Conservation (phyloP, 2,888 invertebrate species). For the Zootermopsis nevadensis region DNA sequence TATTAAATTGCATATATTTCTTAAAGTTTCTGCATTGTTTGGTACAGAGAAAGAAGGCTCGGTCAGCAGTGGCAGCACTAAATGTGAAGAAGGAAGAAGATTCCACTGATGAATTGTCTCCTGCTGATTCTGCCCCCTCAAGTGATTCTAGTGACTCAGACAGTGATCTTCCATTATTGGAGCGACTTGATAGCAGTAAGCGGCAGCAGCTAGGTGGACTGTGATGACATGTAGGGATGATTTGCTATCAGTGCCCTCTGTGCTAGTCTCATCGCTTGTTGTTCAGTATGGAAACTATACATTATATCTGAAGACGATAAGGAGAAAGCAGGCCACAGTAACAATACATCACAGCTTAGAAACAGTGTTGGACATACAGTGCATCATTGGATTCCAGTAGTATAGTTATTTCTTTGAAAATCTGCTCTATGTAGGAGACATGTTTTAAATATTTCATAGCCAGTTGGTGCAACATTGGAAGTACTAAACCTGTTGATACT, state of each 20-base stretch:
- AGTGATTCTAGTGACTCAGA: conserved; percentile 55
- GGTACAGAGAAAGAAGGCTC: conserved; percentile 24
- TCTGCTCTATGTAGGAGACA: background rate
- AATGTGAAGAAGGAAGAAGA: background rate
- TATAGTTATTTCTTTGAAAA: background rate
- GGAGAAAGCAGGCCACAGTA: background rate
- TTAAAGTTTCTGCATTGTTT: background rate
- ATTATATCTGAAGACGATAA: background rate
- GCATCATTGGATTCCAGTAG: background rate
- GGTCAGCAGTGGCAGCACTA: background rate
- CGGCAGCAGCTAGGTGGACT: background rate
- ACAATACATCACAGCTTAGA: background rate
- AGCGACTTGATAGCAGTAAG: conserved; percentile 38
- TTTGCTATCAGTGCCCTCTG: background rate
- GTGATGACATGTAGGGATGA: background rate
- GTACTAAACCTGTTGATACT: background rate
- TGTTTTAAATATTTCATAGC: background rate
- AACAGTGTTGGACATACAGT: background rate
- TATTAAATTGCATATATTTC: background rate
- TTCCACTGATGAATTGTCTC: conserved; percentile 55
- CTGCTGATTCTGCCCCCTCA: conserved; percentile 53
- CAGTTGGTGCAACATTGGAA: background rate
- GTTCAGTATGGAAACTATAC: background rate
- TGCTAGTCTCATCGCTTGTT: background rate
- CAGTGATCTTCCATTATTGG: conserved; percentile 49